These are phyloP conservation scores for Odontamblyopus lacepedii DNA, from an alignment of 2,797 vertebrate genomes.

Conservation along the genomic window DNA sequence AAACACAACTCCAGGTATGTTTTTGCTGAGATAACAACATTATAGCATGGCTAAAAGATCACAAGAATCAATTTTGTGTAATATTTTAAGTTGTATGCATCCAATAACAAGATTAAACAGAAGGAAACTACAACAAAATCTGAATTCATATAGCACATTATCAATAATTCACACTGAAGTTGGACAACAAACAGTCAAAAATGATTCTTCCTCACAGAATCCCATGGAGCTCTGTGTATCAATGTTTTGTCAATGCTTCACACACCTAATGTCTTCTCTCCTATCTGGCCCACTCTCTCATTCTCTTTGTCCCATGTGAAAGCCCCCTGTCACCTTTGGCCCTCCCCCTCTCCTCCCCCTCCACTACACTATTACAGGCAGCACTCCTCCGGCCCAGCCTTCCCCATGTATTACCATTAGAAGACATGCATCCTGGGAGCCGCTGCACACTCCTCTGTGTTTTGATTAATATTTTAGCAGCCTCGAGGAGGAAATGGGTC, in stretches of 20 bases:
- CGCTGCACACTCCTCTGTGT: constrained; percentile 89
- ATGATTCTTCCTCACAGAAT: constrained; percentile 43
- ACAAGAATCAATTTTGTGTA: too few relatives aligned
- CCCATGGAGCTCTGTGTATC: constrained; percentile 48
- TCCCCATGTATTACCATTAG: constrained; percentile 89
- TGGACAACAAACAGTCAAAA: constrained; percentile 48
- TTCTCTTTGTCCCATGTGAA: constrained; percentile 72
- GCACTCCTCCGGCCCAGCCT: constrained; percentile 85
- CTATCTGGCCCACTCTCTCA: constrained; percentile 59
- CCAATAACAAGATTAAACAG: too few relatives aligned
- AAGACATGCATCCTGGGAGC: constrained; percentile 92
- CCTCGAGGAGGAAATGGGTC: constrained; percentile 90
- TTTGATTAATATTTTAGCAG: constrained; percentile 99
- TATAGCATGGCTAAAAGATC: too few relatives aligned
- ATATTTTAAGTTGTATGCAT: too few relatives aligned
- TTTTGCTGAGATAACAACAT: too few relatives aligned
- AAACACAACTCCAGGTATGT: too few relatives aligned
- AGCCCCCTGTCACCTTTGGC: constrained; percentile 76
- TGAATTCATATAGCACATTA: constrained; percentile 22
- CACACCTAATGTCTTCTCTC: constrained; percentile 69
- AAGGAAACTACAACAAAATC: background rate
- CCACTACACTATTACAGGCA: constrained; percentile 85
- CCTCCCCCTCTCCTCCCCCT: constrained; percentile 80
- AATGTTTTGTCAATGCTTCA: constrained; percentile 67
- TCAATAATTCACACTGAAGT: constrained; percentile 64